phyloP scores from a whole-genome alignment of 2,888 invertebrate species.

The Eumacrocentrus americanus region DNA sequence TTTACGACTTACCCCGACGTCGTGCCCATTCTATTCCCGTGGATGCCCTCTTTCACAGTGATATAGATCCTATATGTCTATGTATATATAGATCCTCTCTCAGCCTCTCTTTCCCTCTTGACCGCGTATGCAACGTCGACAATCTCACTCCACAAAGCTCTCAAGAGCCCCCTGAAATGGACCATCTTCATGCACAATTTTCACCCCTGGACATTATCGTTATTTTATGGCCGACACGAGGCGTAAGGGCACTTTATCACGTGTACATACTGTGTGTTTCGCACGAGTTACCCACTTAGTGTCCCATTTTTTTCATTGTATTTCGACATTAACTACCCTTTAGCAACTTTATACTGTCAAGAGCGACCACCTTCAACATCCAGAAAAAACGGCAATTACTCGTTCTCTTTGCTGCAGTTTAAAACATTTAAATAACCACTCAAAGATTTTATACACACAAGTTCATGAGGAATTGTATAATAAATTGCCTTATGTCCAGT shows the following conservation, averaged over 20 bases:
- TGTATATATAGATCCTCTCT: background rate
- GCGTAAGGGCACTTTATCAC: slow-evolving; percentile 16
- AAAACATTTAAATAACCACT: too few species aligned
- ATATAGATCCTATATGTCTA: background rate
- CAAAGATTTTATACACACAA: background rate
- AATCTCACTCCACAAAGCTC: slow-evolving; percentile 6
- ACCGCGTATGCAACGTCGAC: slow-evolving; percentile 11
- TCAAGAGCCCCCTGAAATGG: slow-evolving; percentile 21
- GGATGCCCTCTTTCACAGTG: too few species aligned
- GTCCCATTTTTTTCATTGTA: slow-evolving; percentile 7
- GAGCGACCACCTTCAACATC: background rate
- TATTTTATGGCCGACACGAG: slow-evolving; percentile 27
- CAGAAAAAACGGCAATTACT: too few species aligned
- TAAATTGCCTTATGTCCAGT: background rate
- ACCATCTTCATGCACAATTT: slow-evolving; percentile 28
- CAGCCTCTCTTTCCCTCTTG: slow-evolving; percentile 2
- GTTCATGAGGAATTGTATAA: background rate
- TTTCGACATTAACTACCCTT: slow-evolving; percentile 8
- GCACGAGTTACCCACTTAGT: background rate
- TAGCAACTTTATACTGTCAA: too few species aligned
- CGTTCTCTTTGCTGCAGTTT: too few species aligned
- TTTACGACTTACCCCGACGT: slow-evolving; percentile 27
- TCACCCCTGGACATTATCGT: slow-evolving; percentile 25
- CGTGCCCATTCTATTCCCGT: too few species aligned
- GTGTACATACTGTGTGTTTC: slow-evolving; percentile 1